A percentile compares a stretch with the other conserved stretches of the same genome.
These are phyloP conservation scores for Eurytoma adleriae DNA, from an alignment of 2,888 invertebrate genomes.

Conservation along the genomic window DNA sequence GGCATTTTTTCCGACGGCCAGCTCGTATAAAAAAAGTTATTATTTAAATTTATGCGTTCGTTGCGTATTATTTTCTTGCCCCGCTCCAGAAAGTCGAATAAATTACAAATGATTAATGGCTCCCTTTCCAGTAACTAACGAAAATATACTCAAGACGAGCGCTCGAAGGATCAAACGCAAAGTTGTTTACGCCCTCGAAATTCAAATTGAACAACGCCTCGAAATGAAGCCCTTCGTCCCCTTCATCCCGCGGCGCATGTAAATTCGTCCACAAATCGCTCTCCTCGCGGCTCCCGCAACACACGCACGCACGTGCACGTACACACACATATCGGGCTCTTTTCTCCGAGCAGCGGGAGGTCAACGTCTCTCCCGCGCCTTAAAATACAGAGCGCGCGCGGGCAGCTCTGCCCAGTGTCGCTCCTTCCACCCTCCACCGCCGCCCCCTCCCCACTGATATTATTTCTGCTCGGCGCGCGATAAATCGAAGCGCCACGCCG, in stretches of 20 bases:
- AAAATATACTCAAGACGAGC: no score
- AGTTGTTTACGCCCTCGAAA: background rate
- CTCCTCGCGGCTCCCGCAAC: constrained; percentile 30
- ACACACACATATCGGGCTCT: constrained; percentile 14
- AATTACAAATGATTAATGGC: no score
- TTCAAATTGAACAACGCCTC: background rate
- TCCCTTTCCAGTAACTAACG: no score
- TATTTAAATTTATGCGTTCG: no score
- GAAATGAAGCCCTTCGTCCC: constrained; percentile 29
- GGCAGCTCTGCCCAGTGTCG: constrained; percentile 6
- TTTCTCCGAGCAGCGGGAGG: constrained; percentile 51
- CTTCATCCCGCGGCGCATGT: constrained; percentile 48
- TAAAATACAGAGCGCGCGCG: constrained; percentile 44
- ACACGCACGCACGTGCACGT: background rate
- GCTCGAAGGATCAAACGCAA: no score
- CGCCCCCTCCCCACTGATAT: constrained; percentile 4
- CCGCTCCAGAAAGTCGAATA: no score
- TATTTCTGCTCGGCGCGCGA: constrained; percentile 58
- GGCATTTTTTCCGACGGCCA: no score
- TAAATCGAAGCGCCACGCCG: constrained; percentile 54
- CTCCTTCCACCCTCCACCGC: constrained; percentile 7
- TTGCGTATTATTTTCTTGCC: no score
- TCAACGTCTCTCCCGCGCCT: constrained; percentile 54
- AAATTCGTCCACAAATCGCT: constrained; percentile 53
- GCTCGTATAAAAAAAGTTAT: no score